Evolutionary conservation across 2,113 vertebrate species (phyloP).

Genomic region (Microcebus murinus): DNA sequence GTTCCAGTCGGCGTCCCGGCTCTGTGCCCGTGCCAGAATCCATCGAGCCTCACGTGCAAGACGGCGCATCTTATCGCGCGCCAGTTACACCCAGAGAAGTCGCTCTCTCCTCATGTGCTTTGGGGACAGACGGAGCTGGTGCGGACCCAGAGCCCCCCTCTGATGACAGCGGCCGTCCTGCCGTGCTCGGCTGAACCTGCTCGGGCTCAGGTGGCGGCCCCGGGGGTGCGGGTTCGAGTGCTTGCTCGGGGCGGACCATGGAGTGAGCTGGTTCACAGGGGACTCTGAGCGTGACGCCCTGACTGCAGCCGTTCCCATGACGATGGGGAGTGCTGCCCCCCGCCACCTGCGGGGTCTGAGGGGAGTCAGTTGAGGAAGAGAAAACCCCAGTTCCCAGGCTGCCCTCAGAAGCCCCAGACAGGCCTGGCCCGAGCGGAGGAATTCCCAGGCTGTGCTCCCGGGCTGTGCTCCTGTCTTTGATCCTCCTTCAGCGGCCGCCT

Average conservation of each 20-base stretch:
- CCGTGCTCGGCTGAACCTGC: neutral
- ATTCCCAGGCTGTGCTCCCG: neutral
- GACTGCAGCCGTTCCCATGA: neutral
- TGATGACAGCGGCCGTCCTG: too few relatives aligned
- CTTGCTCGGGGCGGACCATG: neutral
- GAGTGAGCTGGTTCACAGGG: neutral
- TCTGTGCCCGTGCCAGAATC: too few relatives aligned
- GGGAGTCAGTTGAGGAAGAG: neutral
- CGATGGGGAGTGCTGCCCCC: neutral
- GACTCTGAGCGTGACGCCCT: neutral
- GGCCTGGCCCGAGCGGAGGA: neutral
- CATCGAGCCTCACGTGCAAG: too few relatives aligned
- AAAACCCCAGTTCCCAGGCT: neutral
- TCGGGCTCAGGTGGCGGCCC: neutral
- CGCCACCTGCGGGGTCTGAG: neutral
- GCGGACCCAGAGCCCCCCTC: too few relatives aligned
- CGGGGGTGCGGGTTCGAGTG: too few relatives aligned
- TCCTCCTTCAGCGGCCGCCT: neutral
- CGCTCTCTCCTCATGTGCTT: too few relatives aligned
- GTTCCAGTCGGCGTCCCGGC: too few relatives aligned
- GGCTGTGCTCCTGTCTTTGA: accelerated
- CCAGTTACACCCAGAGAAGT: too few relatives aligned
- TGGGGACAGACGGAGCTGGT: too few relatives aligned
- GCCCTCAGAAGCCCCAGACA: neutral
- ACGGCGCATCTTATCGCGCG: too few relatives aligned